These are phyloP conservation scores for Zelostemma sp. DNA, from an alignment of 1,140 invertebrate genomes.

Conservation along the genomic window DNA sequence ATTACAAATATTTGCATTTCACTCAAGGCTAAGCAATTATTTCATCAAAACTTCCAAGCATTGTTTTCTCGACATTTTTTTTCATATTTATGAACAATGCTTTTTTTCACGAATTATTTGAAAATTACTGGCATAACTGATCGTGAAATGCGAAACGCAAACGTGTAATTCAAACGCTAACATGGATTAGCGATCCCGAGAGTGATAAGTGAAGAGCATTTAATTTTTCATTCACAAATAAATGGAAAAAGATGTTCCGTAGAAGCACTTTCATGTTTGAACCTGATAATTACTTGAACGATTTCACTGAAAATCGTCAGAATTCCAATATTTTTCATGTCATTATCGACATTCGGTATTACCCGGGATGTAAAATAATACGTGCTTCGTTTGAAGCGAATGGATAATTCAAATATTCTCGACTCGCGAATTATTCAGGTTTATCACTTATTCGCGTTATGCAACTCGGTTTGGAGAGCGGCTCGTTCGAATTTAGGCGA, in stretches of 20 bases:
- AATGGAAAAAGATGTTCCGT: slow-evolving; percentile 6
- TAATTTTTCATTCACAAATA: slow-evolving; percentile 1
- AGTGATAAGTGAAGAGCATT: not conserved
- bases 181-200: not conserved
- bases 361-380: slow-evolving; percentile 18
- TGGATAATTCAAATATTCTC: slow-evolving; percentile 33
- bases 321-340: slow-evolving; percentile 24
- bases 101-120: no score
- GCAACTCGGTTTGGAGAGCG: slow-evolving; percentile 37
- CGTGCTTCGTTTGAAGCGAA: slow-evolving; percentile 24
- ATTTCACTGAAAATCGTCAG: slow-evolving; percentile 33
- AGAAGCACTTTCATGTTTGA: slow-evolving; percentile 12
- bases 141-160: not conserved
- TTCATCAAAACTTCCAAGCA: not conserved
- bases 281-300: slow-evolving; percentile 7
- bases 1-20: slow-evolving; percentile 27
- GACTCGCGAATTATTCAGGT: slow-evolving; percentile 35
- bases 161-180: no score
- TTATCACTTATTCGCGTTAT: slow-evolving; percentile 37
- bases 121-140: no score
- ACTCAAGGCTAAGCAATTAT: not conserved
- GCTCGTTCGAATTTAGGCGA: slow-evolving; percentile 29
- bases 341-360: slow-evolving; percentile 4
- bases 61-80: not conserved
- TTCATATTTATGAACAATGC: no score